Evolutionary conservation across 2,888 invertebrate species (phyloP), one percentile per base, ranked within the genome.

Genomic region (Micropterix aruncella): DNA sequence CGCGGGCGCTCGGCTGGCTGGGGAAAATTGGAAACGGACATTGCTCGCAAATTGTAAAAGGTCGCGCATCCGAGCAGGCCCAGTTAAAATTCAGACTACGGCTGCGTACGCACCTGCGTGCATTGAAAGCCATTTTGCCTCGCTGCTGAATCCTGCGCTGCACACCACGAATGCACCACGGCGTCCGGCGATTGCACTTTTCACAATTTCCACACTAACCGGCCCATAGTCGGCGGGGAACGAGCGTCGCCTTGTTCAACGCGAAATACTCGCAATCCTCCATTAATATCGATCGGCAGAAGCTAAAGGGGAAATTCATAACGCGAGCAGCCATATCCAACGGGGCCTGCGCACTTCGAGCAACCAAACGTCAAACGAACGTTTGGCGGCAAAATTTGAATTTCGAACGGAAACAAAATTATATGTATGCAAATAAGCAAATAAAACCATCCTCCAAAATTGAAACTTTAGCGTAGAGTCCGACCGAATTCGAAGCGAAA

Each of bases 61-160:
- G 18, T 16, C 68, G 74, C 73, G 73, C 73, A 74, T 77, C 77
- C 77, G 87, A 84, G 86, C 87, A 87, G 80, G 83, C 86, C 79
- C 86, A 86, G 85, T 84, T 78, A 77, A 80, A 77, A 79, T 77
- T 77, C 77, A 76, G 80, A 80, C 79, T 83, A 86, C 86, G 87
- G 78, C 89, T 90, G 90, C 90, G 89, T 90, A 88, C 88, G 89
- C 88, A 89, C 89, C 87, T 90, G 86, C 85, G 86, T 86, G 83
- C 72, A 68, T 59, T 70, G 63, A 55, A 55, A 54, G 52, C 53
- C 56, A 57, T 57, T 57, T 55, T 53, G 52, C 52, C 52, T 48
- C 50, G 50, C 48, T 54, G 51, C 49, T 46, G 49, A 49, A 50
- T 48, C 15, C 17, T 37, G 16, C 18, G 38, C 38, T 16, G 15